phyloP scores from a whole-genome alignment of 2,888 invertebrate species.

The Ophion costatus region DNA sequence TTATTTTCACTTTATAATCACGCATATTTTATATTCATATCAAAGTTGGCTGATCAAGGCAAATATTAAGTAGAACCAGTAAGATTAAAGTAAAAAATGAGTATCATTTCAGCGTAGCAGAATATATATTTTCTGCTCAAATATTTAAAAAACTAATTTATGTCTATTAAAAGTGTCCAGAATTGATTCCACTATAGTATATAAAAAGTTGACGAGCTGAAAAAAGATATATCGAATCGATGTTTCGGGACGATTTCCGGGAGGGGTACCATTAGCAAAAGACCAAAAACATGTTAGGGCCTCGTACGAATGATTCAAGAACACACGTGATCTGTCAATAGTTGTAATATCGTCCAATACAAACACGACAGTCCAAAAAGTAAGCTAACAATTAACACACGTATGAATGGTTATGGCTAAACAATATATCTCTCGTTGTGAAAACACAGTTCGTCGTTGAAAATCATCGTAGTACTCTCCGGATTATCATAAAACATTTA shows the following conservation, averaged over 20 bases:
- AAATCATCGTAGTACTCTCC: slow-evolving; percentile 3
- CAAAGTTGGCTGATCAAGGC: no score
- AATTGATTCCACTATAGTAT: no score
- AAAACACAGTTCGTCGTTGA: slow-evolving; percentile 8
- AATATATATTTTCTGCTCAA: no score
- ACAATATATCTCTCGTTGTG: slow-evolving; percentile 15
- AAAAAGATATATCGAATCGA: neutral
- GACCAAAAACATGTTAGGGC: neutral
- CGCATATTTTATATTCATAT: no score
- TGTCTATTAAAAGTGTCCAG: no score
- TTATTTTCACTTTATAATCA: no score
- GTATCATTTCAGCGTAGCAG: no score
- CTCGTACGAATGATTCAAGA: slow-evolving; percentile 3
- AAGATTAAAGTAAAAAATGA: no score
- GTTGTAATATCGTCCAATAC: slow-evolving; percentile 56
- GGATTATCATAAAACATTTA: neutral
- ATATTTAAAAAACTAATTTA: no score
- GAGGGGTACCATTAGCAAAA: neutral
- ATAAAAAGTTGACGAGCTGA: neutral
- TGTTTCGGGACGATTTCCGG: neutral
- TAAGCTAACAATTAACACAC: slow-evolving; percentile 47
- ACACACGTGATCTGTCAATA: slow-evolving; percentile 22
- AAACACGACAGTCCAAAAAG: slow-evolving; percentile 61
- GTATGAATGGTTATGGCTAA: slow-evolving; percentile 23
- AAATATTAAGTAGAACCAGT: no score